Conservation (phyloP, 2,888 invertebrate species). For the Leptopilina drosophilae region DNA sequence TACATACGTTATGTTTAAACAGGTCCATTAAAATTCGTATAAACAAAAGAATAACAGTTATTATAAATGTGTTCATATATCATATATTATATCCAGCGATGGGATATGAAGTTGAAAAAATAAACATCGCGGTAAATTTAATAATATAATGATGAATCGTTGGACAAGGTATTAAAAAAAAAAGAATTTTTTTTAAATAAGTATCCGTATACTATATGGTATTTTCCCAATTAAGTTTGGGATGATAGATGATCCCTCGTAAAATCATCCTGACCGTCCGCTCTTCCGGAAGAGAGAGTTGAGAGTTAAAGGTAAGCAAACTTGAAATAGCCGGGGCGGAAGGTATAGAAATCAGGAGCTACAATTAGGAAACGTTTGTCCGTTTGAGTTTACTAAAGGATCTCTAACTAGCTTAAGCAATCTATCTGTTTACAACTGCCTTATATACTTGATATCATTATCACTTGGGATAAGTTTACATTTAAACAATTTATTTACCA, state of each 20-base stretch:
- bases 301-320: constrained; percentile 30
- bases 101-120: too few species aligned
- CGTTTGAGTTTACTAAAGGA: constrained; percentile 67
- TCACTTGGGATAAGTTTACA: not conserved
- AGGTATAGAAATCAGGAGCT: constrained; percentile 44
- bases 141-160: not conserved
- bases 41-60: constrained; percentile 19
- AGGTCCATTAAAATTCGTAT: not conserved
- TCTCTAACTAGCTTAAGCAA: constrained; percentile 69
- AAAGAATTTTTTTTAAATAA: not conserved
- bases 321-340: constrained; percentile 7
- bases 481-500: too few species aligned
- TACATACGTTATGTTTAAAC: not conserved
- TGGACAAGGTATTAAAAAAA: constrained; percentile 1
- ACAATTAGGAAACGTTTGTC: constrained; percentile 63
- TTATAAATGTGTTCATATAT: not conserved
- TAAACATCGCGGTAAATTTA: not conserved
- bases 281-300: constrained; percentile 33
- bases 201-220: not conserved
- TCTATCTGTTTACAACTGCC: constrained; percentile 40
- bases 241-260: constrained; percentile 31
- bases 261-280: constrained; percentile 20
- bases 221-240: constrained; percentile 48
- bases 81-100: not conserved
- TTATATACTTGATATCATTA: not conserved